Base-by-base conservation (phyloP, 2,888 invertebrate species). In the Monoplex corrugatus region DNA sequence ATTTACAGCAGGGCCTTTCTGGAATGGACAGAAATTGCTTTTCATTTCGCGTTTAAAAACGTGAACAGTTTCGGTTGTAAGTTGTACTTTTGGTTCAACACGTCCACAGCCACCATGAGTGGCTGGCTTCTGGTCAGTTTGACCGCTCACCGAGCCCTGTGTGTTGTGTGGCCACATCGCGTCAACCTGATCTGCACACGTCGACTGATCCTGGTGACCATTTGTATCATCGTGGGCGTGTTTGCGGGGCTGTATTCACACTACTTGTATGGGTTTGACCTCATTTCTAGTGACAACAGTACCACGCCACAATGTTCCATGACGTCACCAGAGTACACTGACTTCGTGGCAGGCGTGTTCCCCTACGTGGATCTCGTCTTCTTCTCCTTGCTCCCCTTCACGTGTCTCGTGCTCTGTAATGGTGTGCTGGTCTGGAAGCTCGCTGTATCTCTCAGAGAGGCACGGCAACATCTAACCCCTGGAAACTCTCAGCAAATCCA, bases 141-240 rank as follows among this genome's bases (percentile, higher is more conserved):
- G 45, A 83, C 82, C 2, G 32, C 40, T 32, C 82, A 83, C 32
- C 38, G 82, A 83, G 82, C 82, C 0, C 5, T 83, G 82, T 45
- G 44, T 2, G 82, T 83, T n/a, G 82, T 83, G 32, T 83, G 82
- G 82, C 82, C 82, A 1, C 82, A 83, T 32, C 44, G 82, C 3
- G 82, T 83, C 45, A 45, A 32, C 45, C 5, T 45, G 3, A 1
- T 83, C 10, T 83, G 82, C 45, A 83, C 82, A 1, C 45, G 44
- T 8, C 45, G 82, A 32, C n/a, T 16, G 32, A 32, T 45, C 2
- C 28, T n/a, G 13, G 10, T 6, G 40, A 2, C 45, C 44, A 10
- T 83, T 16, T 6, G 5, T 1, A 28, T 8, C 32, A 40, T 83
- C 32, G 45, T 10, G 16, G 44, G 44, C 2, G 16, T 83, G 32